These are phyloP conservation scores for Patiria miniata DNA, from an alignment of 35 echinoderm and acorn worm genomes.

Conservation along the genomic window DNA sequence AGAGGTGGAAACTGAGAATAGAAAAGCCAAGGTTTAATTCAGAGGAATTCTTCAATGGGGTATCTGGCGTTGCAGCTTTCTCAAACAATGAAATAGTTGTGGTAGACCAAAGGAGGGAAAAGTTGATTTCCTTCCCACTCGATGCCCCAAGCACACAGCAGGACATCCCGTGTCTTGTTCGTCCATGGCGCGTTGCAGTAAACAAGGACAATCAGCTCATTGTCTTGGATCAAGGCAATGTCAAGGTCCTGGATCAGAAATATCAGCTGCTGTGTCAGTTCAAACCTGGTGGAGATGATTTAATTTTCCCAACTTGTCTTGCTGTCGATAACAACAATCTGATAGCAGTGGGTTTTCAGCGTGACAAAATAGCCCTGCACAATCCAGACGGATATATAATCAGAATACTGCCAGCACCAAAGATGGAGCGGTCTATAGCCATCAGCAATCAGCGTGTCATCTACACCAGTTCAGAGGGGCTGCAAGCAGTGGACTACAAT, in stretches of 20 bases:
- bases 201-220: neutral
- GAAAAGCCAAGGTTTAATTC: neutral
- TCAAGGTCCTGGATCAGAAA: neutral
- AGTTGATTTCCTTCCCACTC: neutral
- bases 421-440: neutral
- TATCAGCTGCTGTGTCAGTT: slow-evolving; percentile 18
- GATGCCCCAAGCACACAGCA: neutral
- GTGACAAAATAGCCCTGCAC: neutral
- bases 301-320: neutral
- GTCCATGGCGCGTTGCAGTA: neutral
- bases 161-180: neutral
- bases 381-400: slow-evolving; percentile 19
- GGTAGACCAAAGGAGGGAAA: neutral
- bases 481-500: neutral
- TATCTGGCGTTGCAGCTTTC: neutral
- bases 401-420: slow-evolving; percentile 12
- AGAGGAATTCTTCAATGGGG: neutral
- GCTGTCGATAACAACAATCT: too few species aligned
- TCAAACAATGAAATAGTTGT: neutral
- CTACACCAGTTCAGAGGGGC: neutral
- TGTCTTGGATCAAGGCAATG: neutral
- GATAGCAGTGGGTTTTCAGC: too few species aligned
- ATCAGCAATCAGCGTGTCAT: neutral
- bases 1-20: neutral
- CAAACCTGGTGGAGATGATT: neutral